Evolutionary conservation across 1,140 invertebrate species (phyloP), one percentile per base, ranked within the genome.

Genomic region (Lordiphosa collinella): DNA sequence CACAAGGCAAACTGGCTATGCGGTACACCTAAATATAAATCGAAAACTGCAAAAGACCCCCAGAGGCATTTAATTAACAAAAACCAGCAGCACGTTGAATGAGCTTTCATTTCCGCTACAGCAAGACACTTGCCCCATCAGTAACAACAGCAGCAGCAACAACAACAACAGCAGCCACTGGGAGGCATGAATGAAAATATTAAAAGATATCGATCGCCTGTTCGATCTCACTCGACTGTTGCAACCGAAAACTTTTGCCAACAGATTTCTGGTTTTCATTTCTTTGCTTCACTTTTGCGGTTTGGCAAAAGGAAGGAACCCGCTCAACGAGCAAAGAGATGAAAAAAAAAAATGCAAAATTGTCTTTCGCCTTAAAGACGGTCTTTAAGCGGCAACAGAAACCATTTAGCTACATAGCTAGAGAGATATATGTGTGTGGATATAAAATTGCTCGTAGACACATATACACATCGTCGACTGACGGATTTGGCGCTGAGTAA

Each of bases 401-500:
- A 63, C 37, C 54, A 50, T 58, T 58, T 52, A 52, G 50, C 50
- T 55, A 37, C 29, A 37, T 52, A 22, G 56, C 44, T 32, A 36
- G 12, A 52, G 49, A 14, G 36, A 70, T 13, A 25, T 48, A 22
- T 22, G 18, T 22, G 18, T 22, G 18, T 22, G 18, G 18, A 22
- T 18, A 56, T 44, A 64, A 9, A 64, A 41, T 49, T 35, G 32
- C 37, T 44, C 46, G 52, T 40, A 60, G 48, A 65, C 53, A 47
- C 53, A 37, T 4, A 41, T 50, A 60, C 37, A 49, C 58, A 60
- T 38, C 38, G 63, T 69, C 47, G 75, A 66, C 78, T 79, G 65
- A 66, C 71, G 70, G 78, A 84, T 84, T 82, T 82, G 72, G 67
- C 66, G 56, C 65, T 80, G 76, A 63, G 76, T 54, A 84, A 82